Evolutionary conservation across 1,140 invertebrate genomes (phyloP).

Genomic region (Anagrus nilaparvatae): DNA sequence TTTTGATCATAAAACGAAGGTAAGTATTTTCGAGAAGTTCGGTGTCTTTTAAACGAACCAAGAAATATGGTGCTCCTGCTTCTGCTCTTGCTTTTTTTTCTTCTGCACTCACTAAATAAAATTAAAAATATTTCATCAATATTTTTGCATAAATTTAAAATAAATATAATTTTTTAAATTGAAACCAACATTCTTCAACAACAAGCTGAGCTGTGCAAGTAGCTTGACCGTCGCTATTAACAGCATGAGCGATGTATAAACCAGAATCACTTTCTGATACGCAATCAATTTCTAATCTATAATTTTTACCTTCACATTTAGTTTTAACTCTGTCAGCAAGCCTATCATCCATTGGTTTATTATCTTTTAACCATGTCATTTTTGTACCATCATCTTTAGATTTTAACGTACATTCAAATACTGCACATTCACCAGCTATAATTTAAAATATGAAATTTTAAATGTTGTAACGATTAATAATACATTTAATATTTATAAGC

Average conservation of each 20-base stretch:
- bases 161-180: conserved; percentile 7
- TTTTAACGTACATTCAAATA: conserved; percentile 71
- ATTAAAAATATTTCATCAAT: conserved; percentile 12
- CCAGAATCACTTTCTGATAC: conserved; percentile 75
- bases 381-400: conserved; percentile 29
- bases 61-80: conserved; percentile 65
- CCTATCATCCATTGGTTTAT: conserved; percentile 66
- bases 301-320: conserved; percentile 45
- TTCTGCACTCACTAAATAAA: conserved; percentile 52
- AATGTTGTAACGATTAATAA: too few relatives aligned
- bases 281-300: conserved; percentile 68
- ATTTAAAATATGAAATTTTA: conserved; percentile 6
- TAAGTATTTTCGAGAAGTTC: conserved; percentile 80
- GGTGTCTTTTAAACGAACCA: conserved; percentile 74
- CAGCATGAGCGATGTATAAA: conserved; percentile 84
- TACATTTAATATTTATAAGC: background rate
- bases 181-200: conserved; percentile 67
- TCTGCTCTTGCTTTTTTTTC: conserved; percentile 59
- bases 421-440: conserved; percentile 73
- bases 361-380: conserved; percentile 85
- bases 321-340: conserved; percentile 64
- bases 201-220: conserved; percentile 75
- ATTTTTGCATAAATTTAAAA: conserved; percentile 15
- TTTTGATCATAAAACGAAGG: conserved; percentile 81
- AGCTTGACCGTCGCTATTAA: conserved; percentile 67